These are phyloP conservation scores for Notoglanidium macrostoma DNA, from an alignment of 2,797 vertebrate genomes.

Conservation along the genomic window DNA sequence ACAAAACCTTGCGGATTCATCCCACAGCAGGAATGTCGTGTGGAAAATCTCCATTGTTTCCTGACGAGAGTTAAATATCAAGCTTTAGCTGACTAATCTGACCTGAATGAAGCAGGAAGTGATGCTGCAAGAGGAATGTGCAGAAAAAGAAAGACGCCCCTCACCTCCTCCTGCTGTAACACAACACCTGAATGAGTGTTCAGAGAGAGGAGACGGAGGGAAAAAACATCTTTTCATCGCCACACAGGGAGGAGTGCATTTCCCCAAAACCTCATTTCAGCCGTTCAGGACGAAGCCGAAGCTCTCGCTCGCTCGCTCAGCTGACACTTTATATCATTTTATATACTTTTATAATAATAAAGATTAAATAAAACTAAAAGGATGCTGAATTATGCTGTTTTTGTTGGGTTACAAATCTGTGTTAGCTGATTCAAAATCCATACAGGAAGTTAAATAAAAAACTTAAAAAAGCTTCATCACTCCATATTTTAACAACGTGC, in stretches of 20 bases:
- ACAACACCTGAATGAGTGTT: conserved; percentile 27
- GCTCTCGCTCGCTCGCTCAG: background rate
- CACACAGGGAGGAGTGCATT: background rate
- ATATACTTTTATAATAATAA: no score
- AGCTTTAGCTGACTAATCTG: background rate
- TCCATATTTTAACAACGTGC: background rate
- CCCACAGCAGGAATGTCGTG: background rate
- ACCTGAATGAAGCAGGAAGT: background rate
- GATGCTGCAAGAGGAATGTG: background rate
- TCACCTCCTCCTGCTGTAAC: conserved; percentile 12
- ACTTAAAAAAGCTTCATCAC: no score
- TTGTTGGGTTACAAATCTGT: background rate
- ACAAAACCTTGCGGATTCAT: background rate
- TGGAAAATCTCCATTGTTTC: background rate
- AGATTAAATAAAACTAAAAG: no score
- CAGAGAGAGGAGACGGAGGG: background rate
- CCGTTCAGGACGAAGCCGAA: background rate
- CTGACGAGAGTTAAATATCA: no score
- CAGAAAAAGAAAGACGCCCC: background rate
- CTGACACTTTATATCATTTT: background rate
- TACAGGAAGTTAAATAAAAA: background rate
- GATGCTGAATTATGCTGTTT: background rate
- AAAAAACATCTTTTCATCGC: background rate
- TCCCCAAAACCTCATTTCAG: background rate
- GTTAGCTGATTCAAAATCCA: no score